Percentiles rank a stretch among this genome's conserved stretches.
phyloP scores from a whole-genome alignment of 2,113 vertebrate species.

The Callaeas wilsoni region DNA sequence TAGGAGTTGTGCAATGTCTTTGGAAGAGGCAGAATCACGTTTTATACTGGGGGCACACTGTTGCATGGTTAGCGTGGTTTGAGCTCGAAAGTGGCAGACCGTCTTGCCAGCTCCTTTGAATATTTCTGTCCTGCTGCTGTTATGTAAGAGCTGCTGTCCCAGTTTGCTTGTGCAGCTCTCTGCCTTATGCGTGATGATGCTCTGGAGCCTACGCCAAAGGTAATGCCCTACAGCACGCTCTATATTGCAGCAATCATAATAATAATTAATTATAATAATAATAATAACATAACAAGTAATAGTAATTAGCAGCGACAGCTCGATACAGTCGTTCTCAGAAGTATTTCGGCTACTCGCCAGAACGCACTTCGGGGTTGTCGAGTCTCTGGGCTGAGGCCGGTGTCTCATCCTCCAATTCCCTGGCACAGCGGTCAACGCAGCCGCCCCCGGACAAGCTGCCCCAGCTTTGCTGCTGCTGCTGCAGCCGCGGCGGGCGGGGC shows the following conservation, averaged over 20 bases:
- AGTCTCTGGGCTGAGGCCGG: not conserved
- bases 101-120: not conserved
- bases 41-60: not conserved
- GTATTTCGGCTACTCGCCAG: not conserved
- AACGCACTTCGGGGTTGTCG: not conserved
- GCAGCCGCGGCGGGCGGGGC: not conserved
- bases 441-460: not conserved
- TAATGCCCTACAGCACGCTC: not conserved
- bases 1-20: not conserved
- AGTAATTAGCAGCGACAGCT: not conserved
- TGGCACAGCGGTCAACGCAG: not conserved
- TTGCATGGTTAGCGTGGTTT: not conserved
- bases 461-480: not conserved
- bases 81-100: not conserved
- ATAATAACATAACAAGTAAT: not conserved
- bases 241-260: not conserved
- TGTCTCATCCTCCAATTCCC: not conserved
- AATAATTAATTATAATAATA: not conserved
- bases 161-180: slow-evolving; percentile 14
- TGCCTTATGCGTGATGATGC: not conserved
- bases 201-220: not conserved
- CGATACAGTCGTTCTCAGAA: not conserved
- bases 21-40: not conserved
- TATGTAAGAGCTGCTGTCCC: slow-evolving; percentile 34
- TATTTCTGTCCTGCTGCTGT: not conserved